Evolutionary conservation across 2,797 vertebrate genomes (phyloP).

Genomic region (Myiotriccus ornatus): DNA sequence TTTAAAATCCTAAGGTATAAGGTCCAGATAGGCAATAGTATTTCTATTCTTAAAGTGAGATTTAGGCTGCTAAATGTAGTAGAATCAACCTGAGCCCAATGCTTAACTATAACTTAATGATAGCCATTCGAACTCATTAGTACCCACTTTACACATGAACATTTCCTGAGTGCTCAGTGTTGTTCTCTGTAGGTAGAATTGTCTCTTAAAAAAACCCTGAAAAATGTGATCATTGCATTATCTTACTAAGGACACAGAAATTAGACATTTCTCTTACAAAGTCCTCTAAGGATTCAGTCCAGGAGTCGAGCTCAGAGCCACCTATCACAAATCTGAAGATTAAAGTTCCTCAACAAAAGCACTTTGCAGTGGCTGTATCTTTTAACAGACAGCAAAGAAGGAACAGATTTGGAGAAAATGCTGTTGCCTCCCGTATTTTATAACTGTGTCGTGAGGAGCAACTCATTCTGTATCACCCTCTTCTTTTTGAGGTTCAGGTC

Average conservation of each 20-base stretch:
- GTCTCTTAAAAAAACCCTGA: neutral
- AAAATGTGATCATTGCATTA: neutral
- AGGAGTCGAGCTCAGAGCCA: neutral
- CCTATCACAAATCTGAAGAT: neutral
- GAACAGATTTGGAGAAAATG: neutral
- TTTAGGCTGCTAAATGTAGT: neutral
- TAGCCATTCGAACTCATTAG: neutral
- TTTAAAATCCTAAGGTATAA: neutral
- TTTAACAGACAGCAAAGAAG: neutral
- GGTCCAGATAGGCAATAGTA: neutral
- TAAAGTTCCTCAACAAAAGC: neutral
- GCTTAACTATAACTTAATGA: neutral
- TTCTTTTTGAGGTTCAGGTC: neutral
- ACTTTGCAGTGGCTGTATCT: neutral
- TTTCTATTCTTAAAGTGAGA: neutral
- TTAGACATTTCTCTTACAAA: neutral
- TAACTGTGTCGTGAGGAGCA: neutral
- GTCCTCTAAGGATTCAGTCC: neutral
- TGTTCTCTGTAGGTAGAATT: neutral
- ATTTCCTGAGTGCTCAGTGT: neutral
- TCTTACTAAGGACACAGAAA: neutral
- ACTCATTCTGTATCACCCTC: fast-evolving
- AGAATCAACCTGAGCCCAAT: neutral
- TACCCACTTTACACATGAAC: neutral
- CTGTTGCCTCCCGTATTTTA: neutral